These are phyloP conservation scores for Micrastur ruficollis DNA, from an alignment of 2,797 vertebrate species.

Conservation along the genomic window DNA sequence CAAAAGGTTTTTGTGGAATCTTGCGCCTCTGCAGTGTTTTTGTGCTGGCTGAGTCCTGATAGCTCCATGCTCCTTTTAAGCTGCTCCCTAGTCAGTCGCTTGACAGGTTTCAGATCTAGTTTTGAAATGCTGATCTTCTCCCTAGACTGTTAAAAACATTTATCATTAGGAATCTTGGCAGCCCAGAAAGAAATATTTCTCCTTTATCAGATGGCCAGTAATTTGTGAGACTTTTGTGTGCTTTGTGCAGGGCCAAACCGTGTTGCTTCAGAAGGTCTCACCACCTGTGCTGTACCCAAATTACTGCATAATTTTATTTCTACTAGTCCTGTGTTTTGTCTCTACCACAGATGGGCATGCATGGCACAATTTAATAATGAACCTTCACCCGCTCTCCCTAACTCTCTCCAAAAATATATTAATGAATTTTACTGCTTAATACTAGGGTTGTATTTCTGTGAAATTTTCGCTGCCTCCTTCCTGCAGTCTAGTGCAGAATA, in stretches of 20 bases:
- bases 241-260: neutral
- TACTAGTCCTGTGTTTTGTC: neutral
- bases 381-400: neutral
- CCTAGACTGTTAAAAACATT: neutral
- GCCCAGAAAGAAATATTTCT: neutral
- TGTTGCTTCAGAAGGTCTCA: neutral
- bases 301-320: neutral
- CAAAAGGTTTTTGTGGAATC: neutral
- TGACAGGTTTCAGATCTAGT: neutral
- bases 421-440: neutral
- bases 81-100: neutral
- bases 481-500: neutral
- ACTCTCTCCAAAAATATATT: neutral
- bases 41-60: neutral
- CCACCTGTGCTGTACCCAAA: neutral
- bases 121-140: neutral
- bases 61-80: neutral
- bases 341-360: neutral
- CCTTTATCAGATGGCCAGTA: neutral
- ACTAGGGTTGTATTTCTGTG: neutral
- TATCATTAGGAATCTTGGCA: neutral
- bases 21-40: accelerated
- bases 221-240: neutral
- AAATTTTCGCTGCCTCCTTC: neutral
- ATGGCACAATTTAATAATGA: neutral